Evolutionary conservation across 2,797 vertebrate species (phyloP).

Genomic region (Steatocranus sp.): DNA sequence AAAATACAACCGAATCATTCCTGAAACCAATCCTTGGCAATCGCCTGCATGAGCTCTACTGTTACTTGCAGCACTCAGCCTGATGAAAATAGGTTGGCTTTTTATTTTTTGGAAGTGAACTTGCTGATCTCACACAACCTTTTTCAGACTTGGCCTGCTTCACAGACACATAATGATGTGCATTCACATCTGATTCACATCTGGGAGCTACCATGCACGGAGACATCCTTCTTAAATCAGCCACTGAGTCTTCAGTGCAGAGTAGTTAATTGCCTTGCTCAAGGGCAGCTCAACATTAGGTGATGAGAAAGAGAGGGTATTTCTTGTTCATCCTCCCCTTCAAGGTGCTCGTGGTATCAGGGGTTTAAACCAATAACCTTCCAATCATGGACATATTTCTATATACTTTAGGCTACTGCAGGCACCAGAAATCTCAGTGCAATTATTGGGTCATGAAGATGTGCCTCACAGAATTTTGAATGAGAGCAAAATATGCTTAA

Average conservation of each 20-base stretch:
- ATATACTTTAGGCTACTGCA: slow-evolving; percentile 25
- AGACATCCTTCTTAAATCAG: neutral
- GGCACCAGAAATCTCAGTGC: slow-evolving; percentile 24
- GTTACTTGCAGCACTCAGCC: neutral
- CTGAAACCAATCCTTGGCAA: neutral
- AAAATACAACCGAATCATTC: neutral
- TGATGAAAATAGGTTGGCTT: neutral
- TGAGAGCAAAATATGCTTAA: slow-evolving; percentile 29
- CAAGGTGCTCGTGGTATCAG: slow-evolving; percentile 13
- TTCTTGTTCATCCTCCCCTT: slow-evolving; percentile 26
- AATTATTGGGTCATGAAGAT: slow-evolving; percentile 53
- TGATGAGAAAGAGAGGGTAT: neutral
- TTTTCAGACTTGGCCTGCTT: neutral
- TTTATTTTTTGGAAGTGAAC: neutral
- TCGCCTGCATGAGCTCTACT: neutral
- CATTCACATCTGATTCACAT: neutral
- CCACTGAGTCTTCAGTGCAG: slow-evolving; percentile 7
- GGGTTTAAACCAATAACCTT: slow-evolving; percentile 57
- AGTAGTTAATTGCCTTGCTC: slow-evolving; percentile 55
- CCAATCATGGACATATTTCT: slow-evolving; percentile 43
- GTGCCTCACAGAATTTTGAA: slow-evolving; percentile 31
- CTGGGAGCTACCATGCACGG: neutral
- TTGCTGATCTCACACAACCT: neutral
- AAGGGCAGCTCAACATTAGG: slow-evolving; percentile 41
- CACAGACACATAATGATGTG: neutral